Conservation (phyloP, 2,797 vertebrate genomes). For the Chloroceryle amazona region DNA sequence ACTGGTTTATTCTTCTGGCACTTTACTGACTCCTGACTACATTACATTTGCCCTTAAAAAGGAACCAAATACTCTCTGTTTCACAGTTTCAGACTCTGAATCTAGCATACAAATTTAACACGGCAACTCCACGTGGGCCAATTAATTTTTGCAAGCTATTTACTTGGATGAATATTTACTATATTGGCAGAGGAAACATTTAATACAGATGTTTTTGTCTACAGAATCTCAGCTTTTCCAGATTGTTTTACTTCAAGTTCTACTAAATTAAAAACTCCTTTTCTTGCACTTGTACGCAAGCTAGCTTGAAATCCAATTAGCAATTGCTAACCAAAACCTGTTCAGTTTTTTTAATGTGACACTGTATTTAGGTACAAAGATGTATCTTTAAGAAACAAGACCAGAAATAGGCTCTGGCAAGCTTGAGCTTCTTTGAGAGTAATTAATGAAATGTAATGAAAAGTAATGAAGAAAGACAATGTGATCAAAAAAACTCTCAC, state of each 20-base stretch:
- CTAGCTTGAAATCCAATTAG: background rate
- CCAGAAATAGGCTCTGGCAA: background rate
- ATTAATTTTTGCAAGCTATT: constrained; percentile 44
- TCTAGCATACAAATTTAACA: constrained; percentile 19
- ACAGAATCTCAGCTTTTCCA: background rate
- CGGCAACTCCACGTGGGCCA: constrained; percentile 1
- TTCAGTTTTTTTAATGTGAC: background rate
- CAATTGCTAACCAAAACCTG: background rate
- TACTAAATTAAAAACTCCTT: background rate
- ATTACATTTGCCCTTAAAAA: background rate
- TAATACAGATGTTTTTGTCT: background rate
- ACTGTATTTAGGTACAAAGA: background rate
- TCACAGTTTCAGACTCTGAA: background rate
- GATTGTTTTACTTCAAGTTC: background rate
- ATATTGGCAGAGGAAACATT: background rate
- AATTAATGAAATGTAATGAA: background rate
- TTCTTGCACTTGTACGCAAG: background rate
- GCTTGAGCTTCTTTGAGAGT: background rate
- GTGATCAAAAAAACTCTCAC: background rate
- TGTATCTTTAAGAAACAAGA: background rate
- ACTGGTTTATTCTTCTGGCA: background rate
- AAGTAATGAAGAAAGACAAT: background rate
- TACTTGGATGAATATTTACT: constrained; percentile 31
- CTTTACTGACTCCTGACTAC: background rate
- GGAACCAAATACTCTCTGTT: background rate